Conservation (phyloP, 1,140 invertebrate genomes). For the Lasioglossum albipes region DNA sequence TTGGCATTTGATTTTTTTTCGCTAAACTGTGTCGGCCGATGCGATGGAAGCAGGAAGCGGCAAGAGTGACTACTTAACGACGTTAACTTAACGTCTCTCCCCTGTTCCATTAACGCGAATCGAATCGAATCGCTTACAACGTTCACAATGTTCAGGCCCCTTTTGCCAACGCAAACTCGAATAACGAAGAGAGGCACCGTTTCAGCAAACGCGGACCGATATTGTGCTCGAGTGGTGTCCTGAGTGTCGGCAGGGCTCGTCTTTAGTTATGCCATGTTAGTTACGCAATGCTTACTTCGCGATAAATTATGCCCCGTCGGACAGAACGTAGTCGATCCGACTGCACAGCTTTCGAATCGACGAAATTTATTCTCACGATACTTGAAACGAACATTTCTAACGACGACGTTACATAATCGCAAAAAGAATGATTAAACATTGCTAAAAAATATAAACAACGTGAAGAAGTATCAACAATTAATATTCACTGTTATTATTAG, state of each 20-base stretch:
- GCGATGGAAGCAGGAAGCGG: neutral
- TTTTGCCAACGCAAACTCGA: slow-evolving; percentile 66
- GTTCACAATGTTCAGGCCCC: slow-evolving; percentile 69
- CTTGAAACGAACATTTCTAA: neutral
- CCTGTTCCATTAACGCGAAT: slow-evolving; percentile 65
- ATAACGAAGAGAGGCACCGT: slow-evolving; percentile 61
- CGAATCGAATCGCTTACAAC: slow-evolving; percentile 69
- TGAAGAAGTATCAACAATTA: too few relatives aligned
- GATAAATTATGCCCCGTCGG: slow-evolving; percentile 63
- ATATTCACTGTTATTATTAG: too few relatives aligned
- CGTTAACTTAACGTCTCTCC: slow-evolving; percentile 57
- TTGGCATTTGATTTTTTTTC: slow-evolving; percentile 9
- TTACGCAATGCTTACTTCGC: slow-evolving; percentile 61
- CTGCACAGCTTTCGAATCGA: neutral
- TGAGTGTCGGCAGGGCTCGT: slow-evolving; percentile 52
- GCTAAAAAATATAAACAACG: too few relatives aligned
- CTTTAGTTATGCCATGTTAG: slow-evolving; percentile 67
- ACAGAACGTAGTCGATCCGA: neutral
- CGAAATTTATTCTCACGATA: slow-evolving; percentile 32
- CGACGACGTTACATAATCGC: neutral
- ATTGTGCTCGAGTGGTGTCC: slow-evolving; percentile 65
- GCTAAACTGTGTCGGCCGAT: neutral
- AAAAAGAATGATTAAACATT: too few relatives aligned
- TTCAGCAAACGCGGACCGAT: slow-evolving; percentile 51
- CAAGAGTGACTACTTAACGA: slow-evolving; percentile 50